A percentile compares a stretch with the other conserved stretches of the same genome.
phyloP scores from a whole-genome alignment of 2,888 invertebrate species.

The Hirtodrosophila duncani region DNA sequence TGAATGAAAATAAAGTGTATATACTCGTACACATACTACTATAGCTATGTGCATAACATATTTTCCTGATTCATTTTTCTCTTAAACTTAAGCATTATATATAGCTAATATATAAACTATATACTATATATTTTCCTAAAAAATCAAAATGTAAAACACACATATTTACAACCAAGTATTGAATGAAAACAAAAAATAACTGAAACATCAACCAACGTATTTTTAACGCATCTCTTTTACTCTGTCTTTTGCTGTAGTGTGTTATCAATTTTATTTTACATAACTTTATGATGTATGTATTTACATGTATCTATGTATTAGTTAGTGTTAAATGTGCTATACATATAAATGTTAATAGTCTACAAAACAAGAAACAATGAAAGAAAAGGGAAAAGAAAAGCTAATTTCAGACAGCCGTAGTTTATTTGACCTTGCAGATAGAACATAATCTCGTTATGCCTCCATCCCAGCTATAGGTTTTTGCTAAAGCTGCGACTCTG shows the following conservation, averaged over 20 bases:
- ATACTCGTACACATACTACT: too few species aligned
- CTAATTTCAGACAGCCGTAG: too few species aligned
- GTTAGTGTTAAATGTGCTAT: slow-evolving; percentile 23
- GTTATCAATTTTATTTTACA: slow-evolving; percentile 22
- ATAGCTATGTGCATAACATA: slow-evolving; percentile 18
- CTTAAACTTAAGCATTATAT: slow-evolving; percentile 19
- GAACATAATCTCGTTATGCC: too few species aligned
- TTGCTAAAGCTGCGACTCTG: too few species aligned
- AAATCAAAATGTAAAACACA: slow-evolving; percentile 4
- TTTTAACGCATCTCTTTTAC: slow-evolving; percentile 27
- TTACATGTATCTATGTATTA: slow-evolving; percentile 25
- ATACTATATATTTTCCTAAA: slow-evolving; percentile 34
- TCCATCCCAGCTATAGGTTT: too few species aligned
- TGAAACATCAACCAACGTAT: slow-evolving; percentile 8
- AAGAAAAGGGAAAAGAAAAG: slow-evolving; percentile 23
- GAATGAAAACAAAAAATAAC: not conserved
- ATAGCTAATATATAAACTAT: slow-evolving; percentile 22
- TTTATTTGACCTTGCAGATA: too few species aligned
- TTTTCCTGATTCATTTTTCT: slow-evolving; percentile 23
- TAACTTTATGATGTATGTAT: slow-evolving; percentile 7
- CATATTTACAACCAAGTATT: slow-evolving; percentile 40
- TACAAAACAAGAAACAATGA: slow-evolving; percentile 6
- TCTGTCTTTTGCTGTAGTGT: slow-evolving; percentile 29
- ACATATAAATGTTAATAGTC: too few species aligned
- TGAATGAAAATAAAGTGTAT: too few species aligned